Percentiles rank a stretch among this genome's conserved stretches.
Conservation (phyloP, 2,113 vertebrate genomes). For the Merops nubicus region DNA sequence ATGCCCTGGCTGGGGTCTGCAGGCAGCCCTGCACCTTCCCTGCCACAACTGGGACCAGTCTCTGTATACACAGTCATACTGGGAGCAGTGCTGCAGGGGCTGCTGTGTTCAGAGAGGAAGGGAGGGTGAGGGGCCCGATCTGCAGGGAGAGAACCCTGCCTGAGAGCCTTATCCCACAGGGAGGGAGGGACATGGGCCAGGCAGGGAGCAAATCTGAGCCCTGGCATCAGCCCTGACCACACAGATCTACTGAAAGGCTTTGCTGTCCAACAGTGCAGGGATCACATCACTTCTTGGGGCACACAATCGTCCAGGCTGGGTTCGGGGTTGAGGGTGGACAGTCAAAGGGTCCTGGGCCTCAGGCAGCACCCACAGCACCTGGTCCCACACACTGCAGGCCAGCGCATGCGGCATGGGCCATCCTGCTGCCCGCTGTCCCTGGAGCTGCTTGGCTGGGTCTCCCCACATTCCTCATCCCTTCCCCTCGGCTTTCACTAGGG, state of each 20-base stretch:
- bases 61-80: not conserved
- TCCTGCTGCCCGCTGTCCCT: not conserved
- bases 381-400: fast-evolving
- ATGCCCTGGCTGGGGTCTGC: not conserved
- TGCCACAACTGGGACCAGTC: not conserved
- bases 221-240: not conserved
- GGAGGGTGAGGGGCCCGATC: not conserved
- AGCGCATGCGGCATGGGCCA: not conserved
- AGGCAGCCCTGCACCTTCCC: not conserved
- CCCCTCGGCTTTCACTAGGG: not conserved
- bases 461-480: not conserved
- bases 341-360: not conserved
- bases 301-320: not conserved
- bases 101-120: not conserved
- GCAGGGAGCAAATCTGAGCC: not conserved
- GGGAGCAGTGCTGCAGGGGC: not conserved
- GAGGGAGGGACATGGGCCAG: not conserved
- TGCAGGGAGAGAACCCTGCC: not conserved
- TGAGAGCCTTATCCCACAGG: not conserved
- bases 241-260: not conserved
- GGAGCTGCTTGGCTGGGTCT: not conserved
- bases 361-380: not conserved
- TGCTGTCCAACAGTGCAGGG: not conserved
- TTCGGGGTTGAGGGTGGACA: not conserved
- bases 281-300: not conserved